phyloP scores from a whole-genome alignment of 2,113 vertebrate species.

The Hippopotamus amphibius region DNA sequence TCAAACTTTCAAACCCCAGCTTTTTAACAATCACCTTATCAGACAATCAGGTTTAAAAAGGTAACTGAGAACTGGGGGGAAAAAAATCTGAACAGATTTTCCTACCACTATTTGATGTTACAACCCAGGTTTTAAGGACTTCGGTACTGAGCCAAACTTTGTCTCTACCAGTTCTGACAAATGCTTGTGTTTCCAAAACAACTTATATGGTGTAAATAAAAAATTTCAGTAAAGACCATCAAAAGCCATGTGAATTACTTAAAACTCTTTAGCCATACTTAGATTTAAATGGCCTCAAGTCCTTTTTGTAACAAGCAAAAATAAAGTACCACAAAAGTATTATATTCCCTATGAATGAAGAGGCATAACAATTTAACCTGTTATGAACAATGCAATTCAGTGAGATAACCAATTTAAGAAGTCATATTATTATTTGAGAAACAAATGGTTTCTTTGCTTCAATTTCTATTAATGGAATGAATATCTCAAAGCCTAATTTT shows the following conservation, averaged over 20 bases:
- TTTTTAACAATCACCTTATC: constrained; percentile 4
- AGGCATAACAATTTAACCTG: not conserved
- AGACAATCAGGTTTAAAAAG: constrained; percentile 12
- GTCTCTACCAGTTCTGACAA: not conserved
- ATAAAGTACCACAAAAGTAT: not conserved
- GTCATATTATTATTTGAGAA: constrained; percentile 5
- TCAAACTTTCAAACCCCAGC: constrained; percentile 8
- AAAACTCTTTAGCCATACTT: constrained; percentile 25
- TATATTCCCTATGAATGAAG: constrained; percentile 5
- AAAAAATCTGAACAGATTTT: constrained; percentile 32
- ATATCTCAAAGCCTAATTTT: not conserved
- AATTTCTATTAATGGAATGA: constrained; percentile 11
- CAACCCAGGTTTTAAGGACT: not conserved
- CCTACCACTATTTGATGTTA: not conserved
- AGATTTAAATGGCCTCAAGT: not conserved
- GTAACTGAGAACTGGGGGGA: not conserved
- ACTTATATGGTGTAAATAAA: constrained; percentile 9
- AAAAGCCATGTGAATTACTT: not conserved
- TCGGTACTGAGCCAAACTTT: not conserved
- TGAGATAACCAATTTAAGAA: constrained; percentile 23
- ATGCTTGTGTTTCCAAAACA: not conserved
- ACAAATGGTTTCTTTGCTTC: constrained; percentile 29
- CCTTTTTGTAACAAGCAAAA: not conserved
- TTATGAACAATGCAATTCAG: not conserved
- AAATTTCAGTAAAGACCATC: not conserved